Evolutionary conservation across 2,797 vertebrate species (phyloP).

Genomic region (Tinamus major): DNA sequence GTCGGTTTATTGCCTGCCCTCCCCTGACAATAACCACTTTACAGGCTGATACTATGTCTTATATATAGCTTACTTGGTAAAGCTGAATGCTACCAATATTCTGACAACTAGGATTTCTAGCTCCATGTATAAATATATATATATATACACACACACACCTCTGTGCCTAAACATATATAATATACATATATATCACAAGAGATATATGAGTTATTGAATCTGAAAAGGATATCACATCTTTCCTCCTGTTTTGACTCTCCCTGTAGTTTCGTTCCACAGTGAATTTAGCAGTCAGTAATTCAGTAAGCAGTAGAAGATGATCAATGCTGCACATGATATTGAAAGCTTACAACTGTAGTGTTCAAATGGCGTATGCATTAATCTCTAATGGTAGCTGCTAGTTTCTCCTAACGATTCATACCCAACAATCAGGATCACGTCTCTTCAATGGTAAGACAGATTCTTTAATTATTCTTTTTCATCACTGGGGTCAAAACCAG

Average conservation of each 20-base stretch:
- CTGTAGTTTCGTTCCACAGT: slow-evolving; percentile 18
- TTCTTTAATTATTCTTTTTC: slow-evolving; percentile 48
- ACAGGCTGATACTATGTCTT: neutral
- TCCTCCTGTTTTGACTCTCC: slow-evolving; percentile 15
- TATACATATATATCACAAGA: rapidly evolving
- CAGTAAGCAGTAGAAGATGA: slow-evolving; percentile 27
- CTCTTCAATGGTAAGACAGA: neutral
- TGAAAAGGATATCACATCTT: neutral
- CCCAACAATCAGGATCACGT: neutral
- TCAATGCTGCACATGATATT: slow-evolving; percentile 58
- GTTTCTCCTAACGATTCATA: slow-evolving; percentile 24
- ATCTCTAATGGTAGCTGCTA: slow-evolving; percentile 30
- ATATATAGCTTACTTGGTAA: neutral
- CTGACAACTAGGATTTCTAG: neutral
- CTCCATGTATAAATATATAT: neutral
- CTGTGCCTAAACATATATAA: too few relatives aligned
- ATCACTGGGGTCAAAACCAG: slow-evolving; percentile 47
- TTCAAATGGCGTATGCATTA: slow-evolving; percentile 46
- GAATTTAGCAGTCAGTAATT: slow-evolving; percentile 48
- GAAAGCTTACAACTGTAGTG: slow-evolving; percentile 55
- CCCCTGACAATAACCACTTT: neutral
- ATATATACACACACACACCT: too few relatives aligned
- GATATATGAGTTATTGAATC: neutral
- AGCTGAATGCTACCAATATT: neutral
- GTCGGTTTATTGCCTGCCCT: neutral